Evolutionary conservation across 2,797 vertebrate genomes (phyloP).

Genomic region (Setipinna tenuifilis): DNA sequence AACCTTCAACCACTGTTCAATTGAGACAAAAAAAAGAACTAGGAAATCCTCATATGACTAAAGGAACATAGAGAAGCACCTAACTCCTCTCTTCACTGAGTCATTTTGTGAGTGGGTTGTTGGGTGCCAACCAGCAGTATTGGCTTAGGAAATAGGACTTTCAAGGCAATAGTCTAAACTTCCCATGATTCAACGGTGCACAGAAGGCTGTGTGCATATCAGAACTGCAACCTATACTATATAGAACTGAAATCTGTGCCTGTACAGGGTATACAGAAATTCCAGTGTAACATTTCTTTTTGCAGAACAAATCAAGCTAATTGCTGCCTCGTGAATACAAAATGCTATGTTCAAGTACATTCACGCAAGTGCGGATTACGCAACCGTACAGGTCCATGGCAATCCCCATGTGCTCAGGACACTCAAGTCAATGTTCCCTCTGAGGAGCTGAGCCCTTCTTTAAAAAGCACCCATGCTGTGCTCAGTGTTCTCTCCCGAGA

Average conservation of each 20-base stretch:
- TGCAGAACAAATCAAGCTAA: not conserved
- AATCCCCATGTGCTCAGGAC: not conserved
- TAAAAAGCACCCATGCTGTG: slow-evolving; percentile 43
- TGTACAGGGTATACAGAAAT: not conserved
- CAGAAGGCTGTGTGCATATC: not conserved
- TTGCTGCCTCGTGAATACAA: not conserved
- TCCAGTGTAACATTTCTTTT: not conserved
- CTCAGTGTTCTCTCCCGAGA: slow-evolving; percentile 29
- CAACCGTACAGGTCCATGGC: not conserved
- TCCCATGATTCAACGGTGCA: not conserved
- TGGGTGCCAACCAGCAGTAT: not conserved
- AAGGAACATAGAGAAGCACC: not conserved
- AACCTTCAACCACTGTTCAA: not conserved
- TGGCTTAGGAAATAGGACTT: not conserved
- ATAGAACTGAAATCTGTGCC: not conserved
- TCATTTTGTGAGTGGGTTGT: not conserved
- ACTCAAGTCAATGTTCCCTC: not conserved
- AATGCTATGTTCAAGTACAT: not conserved
- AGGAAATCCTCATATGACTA: not conserved
- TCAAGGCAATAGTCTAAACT: slow-evolving; percentile 18
- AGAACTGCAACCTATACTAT: not conserved
- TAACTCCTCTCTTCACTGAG: not conserved
- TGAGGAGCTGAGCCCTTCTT: slow-evolving; percentile 41
- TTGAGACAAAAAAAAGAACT: not conserved
- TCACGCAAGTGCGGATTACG: not conserved